These are phyloP conservation scores for Leptestheria dahalacensis DNA, from an alignment of 1,140 invertebrate species.

Conservation along the genomic window DNA sequence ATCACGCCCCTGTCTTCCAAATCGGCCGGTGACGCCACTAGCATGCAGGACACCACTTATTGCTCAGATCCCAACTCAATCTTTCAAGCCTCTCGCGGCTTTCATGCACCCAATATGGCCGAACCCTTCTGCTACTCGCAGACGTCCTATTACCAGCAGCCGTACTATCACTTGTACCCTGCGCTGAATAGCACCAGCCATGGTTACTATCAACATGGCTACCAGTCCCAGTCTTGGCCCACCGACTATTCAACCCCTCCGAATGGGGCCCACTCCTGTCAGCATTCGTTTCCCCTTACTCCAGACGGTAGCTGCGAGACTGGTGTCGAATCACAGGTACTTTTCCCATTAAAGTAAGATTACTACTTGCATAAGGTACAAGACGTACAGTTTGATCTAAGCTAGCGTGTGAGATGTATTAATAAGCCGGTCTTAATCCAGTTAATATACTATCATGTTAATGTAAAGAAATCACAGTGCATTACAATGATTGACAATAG, in stretches of 20 bases:
- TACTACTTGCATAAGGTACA: no score
- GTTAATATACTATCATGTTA: no score
- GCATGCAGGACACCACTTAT: neutral
- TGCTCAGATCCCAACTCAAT: neutral
- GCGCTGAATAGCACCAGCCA: neutral
- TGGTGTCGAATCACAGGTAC: neutral
- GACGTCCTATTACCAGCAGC: constrained; percentile 6
- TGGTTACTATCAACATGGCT: constrained; percentile 8
- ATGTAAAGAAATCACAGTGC: no score
- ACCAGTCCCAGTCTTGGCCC: constrained; percentile 1
- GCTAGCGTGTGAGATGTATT: no score
- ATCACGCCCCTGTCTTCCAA: constrained; percentile 22
- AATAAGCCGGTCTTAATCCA: no score
- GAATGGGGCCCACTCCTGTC: neutral
- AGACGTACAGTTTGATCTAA: no score
- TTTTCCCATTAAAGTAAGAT: neutral
- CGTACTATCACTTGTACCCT: constrained; percentile 8
- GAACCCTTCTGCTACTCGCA: neutral
- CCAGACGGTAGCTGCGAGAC: constrained; percentile 8
- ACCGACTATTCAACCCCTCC: neutral
- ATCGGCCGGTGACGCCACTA: constrained; percentile 3
- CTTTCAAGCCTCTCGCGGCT: neutral
- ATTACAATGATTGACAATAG: no score
- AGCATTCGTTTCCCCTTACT: constrained; percentile 7
- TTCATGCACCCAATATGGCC: neutral